Evolutionary conservation across 2,888 invertebrate genomes (phyloP), one percentile per base, ranked within the genome.

Genomic region (Laspeyria flexula): DNA sequence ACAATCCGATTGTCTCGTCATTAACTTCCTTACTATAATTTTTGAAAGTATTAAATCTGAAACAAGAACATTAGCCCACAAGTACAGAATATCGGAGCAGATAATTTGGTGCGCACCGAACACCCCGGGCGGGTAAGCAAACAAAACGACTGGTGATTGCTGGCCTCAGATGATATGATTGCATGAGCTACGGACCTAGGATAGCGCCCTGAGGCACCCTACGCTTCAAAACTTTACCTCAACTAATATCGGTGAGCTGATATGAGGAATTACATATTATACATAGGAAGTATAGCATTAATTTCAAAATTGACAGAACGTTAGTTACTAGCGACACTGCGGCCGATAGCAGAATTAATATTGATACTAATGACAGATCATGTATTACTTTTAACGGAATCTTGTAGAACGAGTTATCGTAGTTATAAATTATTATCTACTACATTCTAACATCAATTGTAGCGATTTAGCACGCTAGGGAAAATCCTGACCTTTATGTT

Each of bases 121-220:
- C 69, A 57, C 85, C 80, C 59, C 70, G 59, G 80, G 81, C 82
- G 64, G 66, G 72, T 65, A 79, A 70, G 79, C 81, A 86, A 87
- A 88, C 86, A 87, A 82, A 85, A 83, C 85, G 77, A 81, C 78
- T 69, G 68, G 78, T 86, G 87, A 90, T 89, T 86, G 82, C 82
- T 61, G 65, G 72, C 71, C n/a, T 51, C 48, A 73, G 79, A 80
- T 77, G 81, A 79, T 80, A 80, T 79, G 81, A 79, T 79, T 78
- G 75, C 72, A 67, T 55, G 67, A 68, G 59, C 67, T 60, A 59
- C 70, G 84, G 83, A 60, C 79, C 81, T 71, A 82, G 75, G 65
- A 73, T 55, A 50, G 56, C 38, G 79, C 87, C 87, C 63, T 81
- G 81, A 31, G 86, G 84, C 77, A 84, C 69, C 47, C 69, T 56